Conservation (phyloP, 2,888 invertebrate genomes). For the Eristalinus aeneus region DNA sequence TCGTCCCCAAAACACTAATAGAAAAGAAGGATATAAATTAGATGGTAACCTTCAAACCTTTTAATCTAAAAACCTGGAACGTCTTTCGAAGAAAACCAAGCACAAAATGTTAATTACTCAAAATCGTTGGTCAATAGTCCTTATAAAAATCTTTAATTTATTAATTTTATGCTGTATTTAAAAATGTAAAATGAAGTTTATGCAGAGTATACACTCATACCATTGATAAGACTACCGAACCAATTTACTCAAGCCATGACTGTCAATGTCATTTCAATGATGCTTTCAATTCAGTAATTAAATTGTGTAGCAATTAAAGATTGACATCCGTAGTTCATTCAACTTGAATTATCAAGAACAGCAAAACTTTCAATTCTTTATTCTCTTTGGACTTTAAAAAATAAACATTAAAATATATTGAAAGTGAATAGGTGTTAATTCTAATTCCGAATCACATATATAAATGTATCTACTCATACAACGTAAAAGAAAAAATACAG, state of each 20-base stretch:
- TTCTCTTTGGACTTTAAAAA: not conserved
- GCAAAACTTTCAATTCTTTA: not conserved
- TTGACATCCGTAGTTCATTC: not conserved
- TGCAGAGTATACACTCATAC: too few relatives aligned
- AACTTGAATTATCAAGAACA: not conserved
- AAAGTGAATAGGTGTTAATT: not conserved
- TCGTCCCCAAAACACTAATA: too few relatives aligned
- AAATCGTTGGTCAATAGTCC: too few relatives aligned
- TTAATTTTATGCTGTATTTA: too few relatives aligned
- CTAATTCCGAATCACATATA: not conserved
- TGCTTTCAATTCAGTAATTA: not conserved
- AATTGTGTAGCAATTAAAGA: not conserved
- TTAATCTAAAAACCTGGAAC: too few relatives aligned
- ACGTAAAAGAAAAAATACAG: not conserved
- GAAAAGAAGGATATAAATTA: too few relatives aligned
- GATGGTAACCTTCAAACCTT: too few relatives aligned
- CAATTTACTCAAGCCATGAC: not conserved
- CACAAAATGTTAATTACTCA: too few relatives aligned
- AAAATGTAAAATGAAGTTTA: too few relatives aligned
- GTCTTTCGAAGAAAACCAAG: too few relatives aligned
- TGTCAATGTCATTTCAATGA: not conserved
- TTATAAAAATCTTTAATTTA: too few relatives aligned
- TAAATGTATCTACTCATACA: not conserved
- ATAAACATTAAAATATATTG: not conserved
- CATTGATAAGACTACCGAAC: not conserved